Conservation (phyloP, 2,797 vertebrate species). For the Limnodromus scolopaceus region DNA sequence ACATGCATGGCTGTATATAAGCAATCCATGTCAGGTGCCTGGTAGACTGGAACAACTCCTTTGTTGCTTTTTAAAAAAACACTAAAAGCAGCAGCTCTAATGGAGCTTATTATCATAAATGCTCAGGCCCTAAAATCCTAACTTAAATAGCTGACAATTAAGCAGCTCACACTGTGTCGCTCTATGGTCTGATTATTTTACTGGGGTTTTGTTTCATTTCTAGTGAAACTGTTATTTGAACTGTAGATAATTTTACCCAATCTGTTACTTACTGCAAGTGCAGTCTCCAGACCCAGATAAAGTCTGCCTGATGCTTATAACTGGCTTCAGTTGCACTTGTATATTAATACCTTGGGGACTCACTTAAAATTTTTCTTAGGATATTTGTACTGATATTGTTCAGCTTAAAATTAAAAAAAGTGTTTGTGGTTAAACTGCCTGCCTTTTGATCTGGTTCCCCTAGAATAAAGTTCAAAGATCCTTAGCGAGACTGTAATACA, state of each 20-base stretch:
- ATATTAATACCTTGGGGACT: neutral
- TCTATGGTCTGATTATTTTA: neutral
- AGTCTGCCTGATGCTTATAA: neutral
- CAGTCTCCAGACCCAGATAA: neutral
- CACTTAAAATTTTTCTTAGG: neutral
- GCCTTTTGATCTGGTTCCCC: neutral
- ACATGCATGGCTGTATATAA: neutral
- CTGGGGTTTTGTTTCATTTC: neutral
- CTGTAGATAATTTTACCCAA: constrained; percentile 2
- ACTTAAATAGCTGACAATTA: neutral
- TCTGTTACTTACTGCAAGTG: neutral
- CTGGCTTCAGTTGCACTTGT: neutral
- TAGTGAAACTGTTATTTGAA: neutral
- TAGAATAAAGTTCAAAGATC: neutral
- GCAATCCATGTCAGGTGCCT: neutral
- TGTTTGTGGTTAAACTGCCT: neutral
- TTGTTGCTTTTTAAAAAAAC: neutral
- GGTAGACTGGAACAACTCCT: neutral
- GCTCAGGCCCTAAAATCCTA: neutral
- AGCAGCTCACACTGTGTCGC: neutral
- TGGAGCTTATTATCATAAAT: neutral
- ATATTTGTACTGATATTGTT: neutral
- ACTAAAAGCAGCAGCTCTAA: neutral
- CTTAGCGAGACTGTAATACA: neutral
- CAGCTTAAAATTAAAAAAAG: neutral